Evolutionary conservation across 2,113 vertebrate species (phyloP), one percentile per base, ranked within the genome.

Genomic region (Triplophysa siluroides): DNA sequence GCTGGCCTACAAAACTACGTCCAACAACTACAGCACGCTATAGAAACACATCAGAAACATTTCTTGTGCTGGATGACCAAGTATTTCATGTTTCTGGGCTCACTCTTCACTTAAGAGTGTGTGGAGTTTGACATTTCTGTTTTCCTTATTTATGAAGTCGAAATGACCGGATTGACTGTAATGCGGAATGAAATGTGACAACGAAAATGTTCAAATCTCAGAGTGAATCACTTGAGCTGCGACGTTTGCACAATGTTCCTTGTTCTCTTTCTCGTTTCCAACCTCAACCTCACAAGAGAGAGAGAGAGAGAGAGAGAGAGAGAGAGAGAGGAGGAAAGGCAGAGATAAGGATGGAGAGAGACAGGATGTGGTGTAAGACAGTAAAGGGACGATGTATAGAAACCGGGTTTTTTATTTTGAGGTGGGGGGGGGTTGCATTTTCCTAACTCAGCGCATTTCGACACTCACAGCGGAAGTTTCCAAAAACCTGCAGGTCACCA

Each of bases 401-500:
- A 54, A 54, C 13, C 16, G 1, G 47, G 50, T 33, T 56, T 56
- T 71, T 72, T 33, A 56, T 13, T 72, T 72, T 56, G 1, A 26
- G 6, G 26, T 50, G 50, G 11, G 18, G 68, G 45, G 67, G 43
- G 2, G 66, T 16, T 73, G 54, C n/a, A 8, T 23, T 60, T 73
- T 60, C n/a, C 70, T 73, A n/a, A 73, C 33, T 73, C 70, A 73
- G 70, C 54, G 54, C 70, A 60, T 73, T 60, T 60, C 19, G 60
- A 54, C 70, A 43, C 9, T 60, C 33, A 60, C 13, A 13, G 3
- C 54, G 70, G 70, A 73, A 73, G 70, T 73, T 73, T 73, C 70
- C 70, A 73, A 41, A 73, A 58, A 41, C 7, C 54, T 73, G 70
- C 70, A 23, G 14, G 29, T 41, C 70, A 41, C 70, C 64, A 72